Conservation (phyloP, 2,113 vertebrate genomes). For the Pangasianodon gigas region DNA sequence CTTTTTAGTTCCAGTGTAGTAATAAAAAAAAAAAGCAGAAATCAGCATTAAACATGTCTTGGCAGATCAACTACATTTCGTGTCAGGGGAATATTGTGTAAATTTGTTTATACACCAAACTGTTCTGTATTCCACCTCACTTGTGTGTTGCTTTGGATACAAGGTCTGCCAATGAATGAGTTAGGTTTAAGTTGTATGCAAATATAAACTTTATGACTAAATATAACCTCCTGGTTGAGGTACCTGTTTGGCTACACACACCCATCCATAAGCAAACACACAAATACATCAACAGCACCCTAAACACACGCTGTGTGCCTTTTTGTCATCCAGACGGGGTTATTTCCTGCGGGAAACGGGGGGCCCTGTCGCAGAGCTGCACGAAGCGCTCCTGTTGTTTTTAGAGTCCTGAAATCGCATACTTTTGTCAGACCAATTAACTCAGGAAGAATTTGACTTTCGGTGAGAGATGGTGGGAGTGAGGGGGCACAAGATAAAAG, state of each 20-base stretch:
- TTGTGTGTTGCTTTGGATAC: background rate
- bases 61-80: background rate
- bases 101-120: background rate
- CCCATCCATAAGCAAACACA: conserved; percentile 31
- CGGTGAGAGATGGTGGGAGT: conserved; percentile 27
- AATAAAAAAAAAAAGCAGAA: background rate
- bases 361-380: conserved; percentile 49
- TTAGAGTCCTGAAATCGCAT: conserved; percentile 55
- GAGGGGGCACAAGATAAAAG: conserved; percentile 44
- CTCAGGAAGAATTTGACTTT: conserved; percentile 59
- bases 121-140: background rate
- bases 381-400: conserved; percentile 56
- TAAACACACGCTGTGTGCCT: conserved; percentile 43
- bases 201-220: background rate
- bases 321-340: conserved; percentile 66
- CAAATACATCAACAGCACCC: background rate
- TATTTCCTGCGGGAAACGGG: conserved; percentile 73
- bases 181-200: background rate
- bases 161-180: background rate
- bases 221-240: conserved; percentile 25
- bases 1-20: background rate
- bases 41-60: background rate
- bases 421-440: conserved; percentile 66
- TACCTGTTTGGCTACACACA: conserved; percentile 30
- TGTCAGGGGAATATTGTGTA: background rate